A percentile compares a stretch with the other conserved stretches of the same genome.
Evolutionary conservation across 2,888 invertebrate genomes (phyloP).

Genomic region (Congeria kusceri): DNA sequence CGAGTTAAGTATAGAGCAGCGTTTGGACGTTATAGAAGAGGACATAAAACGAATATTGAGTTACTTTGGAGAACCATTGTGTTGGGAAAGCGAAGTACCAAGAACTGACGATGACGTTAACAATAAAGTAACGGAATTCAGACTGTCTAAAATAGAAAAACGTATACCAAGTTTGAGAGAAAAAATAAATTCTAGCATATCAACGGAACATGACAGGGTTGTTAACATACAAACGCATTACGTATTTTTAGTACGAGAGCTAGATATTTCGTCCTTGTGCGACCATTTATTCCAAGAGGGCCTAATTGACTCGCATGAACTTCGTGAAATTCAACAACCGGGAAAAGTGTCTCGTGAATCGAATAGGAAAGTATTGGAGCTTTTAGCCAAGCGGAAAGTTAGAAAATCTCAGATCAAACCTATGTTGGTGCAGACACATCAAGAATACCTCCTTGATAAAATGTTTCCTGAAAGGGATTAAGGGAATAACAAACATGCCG

Average conservation of each 20-base stretch:
- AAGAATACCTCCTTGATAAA: neutral
- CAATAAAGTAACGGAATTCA: too few relatives aligned
- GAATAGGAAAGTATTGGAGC: neutral
- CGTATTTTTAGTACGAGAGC: neutral
- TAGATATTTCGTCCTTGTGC: neutral
- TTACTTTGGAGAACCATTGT: too few relatives aligned
- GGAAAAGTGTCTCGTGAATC: neutral
- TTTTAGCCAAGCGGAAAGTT: neutral
- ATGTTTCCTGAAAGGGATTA: neutral
- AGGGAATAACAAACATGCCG: too few relatives aligned
- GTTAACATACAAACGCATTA: neutral
- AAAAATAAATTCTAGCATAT: too few relatives aligned
- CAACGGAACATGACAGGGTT: neutral
- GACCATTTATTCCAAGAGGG: neutral
- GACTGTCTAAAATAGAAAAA: too few relatives aligned
- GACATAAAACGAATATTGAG: neutral
- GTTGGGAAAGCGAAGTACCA: too few relatives aligned
- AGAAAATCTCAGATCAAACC: neutral
- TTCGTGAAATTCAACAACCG: neutral
- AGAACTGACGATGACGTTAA: too few relatives aligned
- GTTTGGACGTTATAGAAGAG: neutral
- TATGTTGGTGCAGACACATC: neutral
- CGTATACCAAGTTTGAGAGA: too few relatives aligned
- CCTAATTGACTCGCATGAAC: slow-evolving; percentile 1
- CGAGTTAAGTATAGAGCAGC: neutral